Evolutionary conservation across 2,888 invertebrate genomes (phyloP), one percentile per base, ranked within the genome.

Genomic region (Anoplius nigerrimus): DNA sequence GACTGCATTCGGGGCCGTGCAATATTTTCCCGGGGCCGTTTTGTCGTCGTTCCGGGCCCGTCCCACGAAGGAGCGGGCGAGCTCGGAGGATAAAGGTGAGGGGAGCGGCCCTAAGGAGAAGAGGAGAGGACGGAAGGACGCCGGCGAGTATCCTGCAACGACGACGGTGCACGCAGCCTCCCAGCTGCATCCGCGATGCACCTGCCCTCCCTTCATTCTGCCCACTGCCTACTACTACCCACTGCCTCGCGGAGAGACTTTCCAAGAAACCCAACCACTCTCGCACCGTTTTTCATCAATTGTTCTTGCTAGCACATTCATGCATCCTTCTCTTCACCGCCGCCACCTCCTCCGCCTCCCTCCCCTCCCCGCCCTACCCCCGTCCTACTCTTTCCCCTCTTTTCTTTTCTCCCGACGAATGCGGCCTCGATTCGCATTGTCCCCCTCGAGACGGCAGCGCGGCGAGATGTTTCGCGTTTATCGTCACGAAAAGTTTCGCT

Each of bases 161-260:
- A 64, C 62, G 60, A 20, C 22, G 69, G 55, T 60, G 65, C 58
- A 69, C 66, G 76, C 79, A 79, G 78, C 78, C 74, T 76, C 75
- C 75, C 81, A 80, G 81, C 81, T 83, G 81, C 81, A 78, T 80
- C 77, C 71, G 71, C 73, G 71, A 77, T 74, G 75, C 78, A 80
- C 77, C 80, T 80, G 80, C 76, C 77, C 62, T 75, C 66, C 71
- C 68, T 72, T 61, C 69, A 65, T 75, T 71, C 73, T 69, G 64
- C 62, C 53, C 42, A 34, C 34, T 34, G 34, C 34, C 34, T 34
- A 34, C 34, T 34, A 34, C 34, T 53, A 43, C 58, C 34, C 11
- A 34, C 34, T 53, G 46, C 58, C 71, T 71, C 74, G 72, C 67
- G 58, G 71, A 76, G 69, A 73, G 68, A 80, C 77, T 77, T 78